These are phyloP conservation scores for Acanthosepion lycidas DNA, from an alignment of 2,888 invertebrate species.

Conservation along the genomic window DNA sequence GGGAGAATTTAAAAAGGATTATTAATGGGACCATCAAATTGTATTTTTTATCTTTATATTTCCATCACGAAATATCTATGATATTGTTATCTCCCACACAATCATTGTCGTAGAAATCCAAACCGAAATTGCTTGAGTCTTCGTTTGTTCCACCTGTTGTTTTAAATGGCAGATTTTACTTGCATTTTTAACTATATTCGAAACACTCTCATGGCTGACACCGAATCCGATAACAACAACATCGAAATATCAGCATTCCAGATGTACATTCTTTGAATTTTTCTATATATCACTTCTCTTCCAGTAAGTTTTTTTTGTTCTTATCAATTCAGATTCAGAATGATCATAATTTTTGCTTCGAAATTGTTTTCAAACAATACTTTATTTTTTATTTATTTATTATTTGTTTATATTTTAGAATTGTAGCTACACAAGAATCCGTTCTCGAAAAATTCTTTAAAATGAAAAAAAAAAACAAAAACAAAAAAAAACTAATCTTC, in stretches of 20 bases:
- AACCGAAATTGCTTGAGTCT: not conserved
- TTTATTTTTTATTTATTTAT: no score
- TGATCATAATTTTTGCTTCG: not conserved
- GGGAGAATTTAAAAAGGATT: not conserved
- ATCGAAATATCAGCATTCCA: not conserved
- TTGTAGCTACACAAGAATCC: no score
- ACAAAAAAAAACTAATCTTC: no score
- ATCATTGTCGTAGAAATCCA: constrained; percentile 18
- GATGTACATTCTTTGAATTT: constrained; percentile 13
- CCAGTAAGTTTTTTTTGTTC: not conserved
- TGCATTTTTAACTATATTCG: not conserved
- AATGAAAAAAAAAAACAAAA: no score
- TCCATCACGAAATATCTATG: not conserved
- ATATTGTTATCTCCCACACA: constrained; percentile 9
- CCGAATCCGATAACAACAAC: not conserved
- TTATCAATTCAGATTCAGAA: not conserved
- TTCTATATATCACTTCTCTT: constrained; percentile 13
- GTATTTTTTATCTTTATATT: not conserved
- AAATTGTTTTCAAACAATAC: not conserved
- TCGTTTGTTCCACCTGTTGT: constrained; percentile 33
- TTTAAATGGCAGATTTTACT: not conserved
- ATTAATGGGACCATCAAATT: not conserved
- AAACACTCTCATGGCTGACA: constrained; percentile 21
- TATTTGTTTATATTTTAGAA: no score
- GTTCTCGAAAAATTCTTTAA: no score